Base-by-base conservation (phyloP, 2,888 invertebrate genomes). In the Pseudolycoriella hygida region DNA sequence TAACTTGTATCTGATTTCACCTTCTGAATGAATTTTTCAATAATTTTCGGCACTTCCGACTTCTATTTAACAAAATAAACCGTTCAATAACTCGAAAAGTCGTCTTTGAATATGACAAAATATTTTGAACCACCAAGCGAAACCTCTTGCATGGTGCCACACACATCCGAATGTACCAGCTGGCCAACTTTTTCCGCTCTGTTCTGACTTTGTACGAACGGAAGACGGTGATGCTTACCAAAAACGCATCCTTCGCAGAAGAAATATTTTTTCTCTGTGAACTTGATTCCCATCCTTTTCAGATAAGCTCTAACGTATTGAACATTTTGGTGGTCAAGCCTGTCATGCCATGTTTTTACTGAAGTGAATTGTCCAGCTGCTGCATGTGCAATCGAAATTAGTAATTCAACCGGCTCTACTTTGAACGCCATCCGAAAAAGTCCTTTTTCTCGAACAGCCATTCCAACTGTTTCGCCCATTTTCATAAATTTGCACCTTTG, bases 271-370 rank as follows among this genome's bases (percentile, higher is more conserved):
- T 47, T 40, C n/a, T 46, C 47, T 6, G 17, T 18, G 10, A 41
- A 52, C 12, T 46, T 17, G 30, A 54, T 51, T 6, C 46, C 43
- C 12, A 42, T 43, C 12, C 40, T 5, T n/a, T 40, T 46, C 10
- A 54, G 45, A 14, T 52, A 40, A 32, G 43, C 44, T 43, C 48
- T 47, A 1, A 53, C 51, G 18, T 55, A 50, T 5, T 18, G 18
- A 19, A 50, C 42, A 32, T 51, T 49, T 47, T 55, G 55, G 37
- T 53, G 53, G 4, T 46, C 48, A 17, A 56, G 32, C 8, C 52
- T 17, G 32, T 52, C 53, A 48, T 56, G 53, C 55, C 53, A 56
- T 3, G 48, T 11, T 34, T 51, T 42, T 20, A 51, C 47, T 2
- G 51, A 42, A 25, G 50, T 49, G 6, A 11, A 11, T 30, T 30